Evolutionary conservation across 2,888 invertebrate species (phyloP).

Genomic region (Unio pictorum): DNA sequence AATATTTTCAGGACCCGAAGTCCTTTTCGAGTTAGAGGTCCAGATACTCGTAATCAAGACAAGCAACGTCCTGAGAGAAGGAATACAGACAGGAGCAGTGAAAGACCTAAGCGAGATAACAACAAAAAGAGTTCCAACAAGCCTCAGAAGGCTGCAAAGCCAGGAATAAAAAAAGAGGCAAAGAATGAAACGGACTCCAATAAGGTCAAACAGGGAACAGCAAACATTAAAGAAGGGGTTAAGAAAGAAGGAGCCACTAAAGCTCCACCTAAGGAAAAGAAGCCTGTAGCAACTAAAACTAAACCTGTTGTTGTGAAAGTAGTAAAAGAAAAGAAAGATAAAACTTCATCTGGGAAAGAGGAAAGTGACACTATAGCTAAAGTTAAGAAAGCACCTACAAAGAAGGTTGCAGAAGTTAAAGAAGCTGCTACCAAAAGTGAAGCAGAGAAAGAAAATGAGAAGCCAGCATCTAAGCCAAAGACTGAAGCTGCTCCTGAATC

Average conservation of each 20-base stretch:
- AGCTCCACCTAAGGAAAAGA: slow-evolving; percentile 10
- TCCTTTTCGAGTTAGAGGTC: background rate
- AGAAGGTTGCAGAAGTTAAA: slow-evolving; percentile 4
- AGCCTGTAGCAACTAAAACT: slow-evolving; percentile 2
- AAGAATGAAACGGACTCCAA: slow-evolving; percentile 42
- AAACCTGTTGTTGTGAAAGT: background rate
- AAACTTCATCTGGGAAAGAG: background rate
- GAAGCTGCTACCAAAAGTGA: slow-evolving; percentile 12
- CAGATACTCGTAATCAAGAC: slow-evolving; percentile 5
- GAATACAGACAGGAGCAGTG: slow-evolving; percentile 21
- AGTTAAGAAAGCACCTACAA: slow-evolving; percentile 2
- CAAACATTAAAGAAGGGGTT: slow-evolving; percentile 8
- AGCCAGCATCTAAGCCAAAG: slow-evolving; percentile 9
- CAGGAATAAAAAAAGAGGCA: background rate
- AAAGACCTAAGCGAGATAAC: slow-evolving; percentile 22
- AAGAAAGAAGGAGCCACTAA: slow-evolving; percentile 10
- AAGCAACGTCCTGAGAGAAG: slow-evolving; percentile 5
- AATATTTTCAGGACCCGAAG: no score
- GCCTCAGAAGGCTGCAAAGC: background rate
- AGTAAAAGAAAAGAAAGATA: background rate
- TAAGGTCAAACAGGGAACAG: slow-evolving; percentile 7
- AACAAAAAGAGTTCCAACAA: slow-evolving; percentile 6
- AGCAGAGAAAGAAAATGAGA: slow-evolving; percentile 8
- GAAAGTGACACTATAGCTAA: slow-evolving; percentile 3
- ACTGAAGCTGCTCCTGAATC: slow-evolving; percentile 9